Evolutionary conservation across 2,797 vertebrate genomes (phyloP).

Genomic region (Diplodus puntazzo): DNA sequence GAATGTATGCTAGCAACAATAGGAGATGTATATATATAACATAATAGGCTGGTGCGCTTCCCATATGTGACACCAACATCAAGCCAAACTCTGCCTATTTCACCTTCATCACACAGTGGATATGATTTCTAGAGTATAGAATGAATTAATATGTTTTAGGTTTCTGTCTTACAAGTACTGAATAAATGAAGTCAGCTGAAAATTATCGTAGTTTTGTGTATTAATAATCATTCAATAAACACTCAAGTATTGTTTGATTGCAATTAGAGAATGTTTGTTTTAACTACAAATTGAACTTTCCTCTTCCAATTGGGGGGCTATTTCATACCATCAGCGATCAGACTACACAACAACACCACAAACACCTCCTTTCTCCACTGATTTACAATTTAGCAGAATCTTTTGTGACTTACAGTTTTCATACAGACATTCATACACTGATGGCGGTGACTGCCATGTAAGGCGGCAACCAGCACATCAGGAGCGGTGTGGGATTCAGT

Average conservation of each 20-base stretch:
- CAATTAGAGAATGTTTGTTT: background rate
- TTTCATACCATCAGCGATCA: too few species aligned
- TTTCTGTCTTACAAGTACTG: background rate
- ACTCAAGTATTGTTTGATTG: background rate
- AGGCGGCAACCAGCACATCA: too few species aligned
- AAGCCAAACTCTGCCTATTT: background rate
- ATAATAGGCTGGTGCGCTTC: conserved; percentile 19
- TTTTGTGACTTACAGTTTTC: too few species aligned
- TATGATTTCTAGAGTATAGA: background rate
- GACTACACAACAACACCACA: too few species aligned
- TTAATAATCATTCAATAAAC: background rate
- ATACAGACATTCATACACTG: too few species aligned
- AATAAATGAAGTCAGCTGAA: background rate
- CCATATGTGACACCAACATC: conserved; percentile 32
- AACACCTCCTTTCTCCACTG: too few species aligned
- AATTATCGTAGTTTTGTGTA: background rate
- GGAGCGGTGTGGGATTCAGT: too few species aligned
- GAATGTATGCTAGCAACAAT: conserved; percentile 47
- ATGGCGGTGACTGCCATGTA: too few species aligned
- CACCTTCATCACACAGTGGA: background rate
- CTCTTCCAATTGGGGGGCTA: too few species aligned
- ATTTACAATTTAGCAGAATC: too few species aligned
- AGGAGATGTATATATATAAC: conserved; percentile 27
- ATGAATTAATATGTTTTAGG: background rate
- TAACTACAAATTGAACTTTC: background rate